Evolutionary conservation across 2,888 invertebrate genomes (phyloP), one percentile per base, ranked within the genome.

Genomic region (Adela reaumurella): DNA sequence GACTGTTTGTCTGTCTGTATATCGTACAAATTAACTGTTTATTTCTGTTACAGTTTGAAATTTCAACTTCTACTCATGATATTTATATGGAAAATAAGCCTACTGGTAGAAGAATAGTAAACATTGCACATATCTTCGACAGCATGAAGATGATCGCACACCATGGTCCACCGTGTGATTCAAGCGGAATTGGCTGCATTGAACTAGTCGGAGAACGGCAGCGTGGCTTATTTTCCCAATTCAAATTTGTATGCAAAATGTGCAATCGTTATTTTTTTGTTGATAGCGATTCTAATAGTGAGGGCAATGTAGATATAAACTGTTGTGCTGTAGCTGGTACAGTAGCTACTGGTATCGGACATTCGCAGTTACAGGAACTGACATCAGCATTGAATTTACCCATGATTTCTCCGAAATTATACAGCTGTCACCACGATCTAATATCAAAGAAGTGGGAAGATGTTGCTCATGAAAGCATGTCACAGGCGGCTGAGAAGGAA

Each of bases 321-420:
- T 18, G 46, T 1, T 45, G 49, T 44, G 52, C 54, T 18, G 53
- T 52, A 5, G 16, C 50, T 8, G 57, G 54, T n/a, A 49, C 52
- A 6, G 43, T 56, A 6, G 20, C 52, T 4, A 51, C 47, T 6
- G 58, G 57, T 3, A 51, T 45, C 6, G 57, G 59, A 10, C 46
- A 50, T 46, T 45, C 50, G 10, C 55, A 56, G 29, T 41, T 58
- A 28, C 29, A 54, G 46, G 51, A 57, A 46, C n/a, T 56, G 2
- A 43, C 49, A 16, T 45, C 53, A n/a, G 50, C 51, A 5, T 45
- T 57, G 19, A 49, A 56, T 48, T 24, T 58, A 5, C 48, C 51
- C 1, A 4, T 24, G 24, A 49, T 52, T 19, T 8, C 49, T 8
- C 20, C 41, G 20, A 46, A 44, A 10, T 48, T 48, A 8, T 57